Conservation (phyloP, 1,140 invertebrate species). For the Aphaenogaster ashmeadi region DNA sequence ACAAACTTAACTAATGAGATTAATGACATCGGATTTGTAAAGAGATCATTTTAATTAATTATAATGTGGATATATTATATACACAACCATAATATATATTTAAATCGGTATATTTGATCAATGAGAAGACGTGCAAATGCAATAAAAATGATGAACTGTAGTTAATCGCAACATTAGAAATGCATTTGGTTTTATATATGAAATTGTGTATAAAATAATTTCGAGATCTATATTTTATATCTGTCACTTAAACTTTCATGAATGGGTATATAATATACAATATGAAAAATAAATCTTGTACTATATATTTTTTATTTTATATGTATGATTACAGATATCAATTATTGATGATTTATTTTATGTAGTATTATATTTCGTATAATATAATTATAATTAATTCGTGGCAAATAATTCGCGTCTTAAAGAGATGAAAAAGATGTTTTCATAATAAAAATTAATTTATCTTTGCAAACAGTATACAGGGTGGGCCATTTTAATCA, state of each 20-base stretch:
- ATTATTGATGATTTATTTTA: background rate
- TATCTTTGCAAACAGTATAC: background rate
- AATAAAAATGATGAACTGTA: background rate
- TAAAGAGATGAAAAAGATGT: constrained; percentile 4
- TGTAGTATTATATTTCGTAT: background rate
- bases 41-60: constrained; percentile 29
- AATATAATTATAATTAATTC: background rate
- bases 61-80: background rate
- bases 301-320: constrained; percentile 27
- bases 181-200: constrained; percentile 9
- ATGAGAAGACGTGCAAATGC: background rate
- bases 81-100: background rate
- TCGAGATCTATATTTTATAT: background rate
- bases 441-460: constrained; percentile 16
- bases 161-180: background rate
- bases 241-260: constrained; percentile 13
- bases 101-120: background rate
- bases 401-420: background rate
- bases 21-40: constrained; percentile 33
- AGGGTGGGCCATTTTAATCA: too few relatives aligned
- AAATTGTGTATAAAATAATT: constrained; percentile 26
- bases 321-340: constrained; percentile 17
- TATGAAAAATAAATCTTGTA: constrained; percentile 1
- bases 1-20: constrained; percentile 25
- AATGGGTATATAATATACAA: constrained; percentile 4